These are phyloP conservation scores for Porites lutea DNA, from an alignment of 64 coral and sea anemone species.

Conservation along the genomic window DNA sequence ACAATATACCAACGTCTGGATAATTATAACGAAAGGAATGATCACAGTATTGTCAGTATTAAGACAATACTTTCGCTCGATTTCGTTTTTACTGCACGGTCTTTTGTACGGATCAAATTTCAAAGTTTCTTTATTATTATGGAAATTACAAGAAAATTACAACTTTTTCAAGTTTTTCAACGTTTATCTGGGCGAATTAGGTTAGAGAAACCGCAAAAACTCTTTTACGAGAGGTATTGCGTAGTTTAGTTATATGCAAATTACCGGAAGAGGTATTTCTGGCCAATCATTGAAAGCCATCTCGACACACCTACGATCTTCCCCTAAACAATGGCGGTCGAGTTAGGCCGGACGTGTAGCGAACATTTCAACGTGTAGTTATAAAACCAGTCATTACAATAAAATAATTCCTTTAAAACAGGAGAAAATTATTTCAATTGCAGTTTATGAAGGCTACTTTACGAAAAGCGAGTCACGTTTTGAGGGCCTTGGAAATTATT, in stretches of 20 bases:
- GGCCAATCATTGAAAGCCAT: constrained; percentile 69
- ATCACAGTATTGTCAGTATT: not conserved
- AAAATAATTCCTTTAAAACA: too few relatives aligned
- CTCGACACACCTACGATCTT: constrained; percentile 67
- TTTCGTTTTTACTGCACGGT: not conserved
- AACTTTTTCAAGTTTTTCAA: too few relatives aligned
- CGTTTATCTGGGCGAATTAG: too few relatives aligned
- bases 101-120: not conserved
- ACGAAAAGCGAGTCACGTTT: not conserved
- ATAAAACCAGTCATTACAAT: too few relatives aligned
- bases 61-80: not conserved
- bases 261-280: not conserved
- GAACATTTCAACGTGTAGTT: not conserved
- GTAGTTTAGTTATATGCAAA: constrained; percentile 22
- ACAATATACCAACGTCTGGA: not conserved
- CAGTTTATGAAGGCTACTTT: too few relatives aligned
- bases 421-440: too few relatives aligned
- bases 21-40: not conserved
- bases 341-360: not conserved
- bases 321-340: constrained; percentile 16
- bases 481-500: not conserved
- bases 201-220: too few relatives aligned
- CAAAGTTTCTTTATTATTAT: not conserved
- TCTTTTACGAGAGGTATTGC: not conserved
- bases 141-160: too few relatives aligned